Evolutionary conservation across 2,888 invertebrate genomes (phyloP), one percentile per base, ranked within the genome.

Genomic region (Gari tellinella): DNA sequence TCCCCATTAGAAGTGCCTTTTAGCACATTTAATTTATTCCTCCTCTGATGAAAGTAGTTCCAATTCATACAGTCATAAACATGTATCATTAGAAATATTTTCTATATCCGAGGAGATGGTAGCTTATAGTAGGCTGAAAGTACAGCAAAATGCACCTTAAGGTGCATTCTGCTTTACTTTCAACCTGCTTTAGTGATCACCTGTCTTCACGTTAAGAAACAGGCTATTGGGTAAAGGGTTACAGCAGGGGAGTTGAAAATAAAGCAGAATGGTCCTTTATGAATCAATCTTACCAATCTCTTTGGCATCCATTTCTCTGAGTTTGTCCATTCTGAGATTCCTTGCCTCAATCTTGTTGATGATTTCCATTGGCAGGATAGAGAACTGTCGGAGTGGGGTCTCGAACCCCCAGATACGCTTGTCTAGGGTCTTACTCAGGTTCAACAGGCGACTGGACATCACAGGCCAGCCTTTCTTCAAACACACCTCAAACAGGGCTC

Each of bases 401-500:
- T 96, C 95, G 89, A 95, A 95, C 81, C 95, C 95, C 99, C 99
- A 99, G 82, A 96, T 94, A 88, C 97, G 96, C 3, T 95, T 94
- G 90, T 99, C 99, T 77, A 99, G 94, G 95, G 97, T 97, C 93
- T 98, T 97, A 38, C 97, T 95, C 89, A 99, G 94, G 83, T 94
- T 94, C 0, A 99, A 94, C 80, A 99, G 95, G 7, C 97, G 93
- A 0, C 95, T 95, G 0, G 99, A 95, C 94, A 99, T 94, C 79
- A 97, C 94, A 0, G 99, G 96, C 94, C 97, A 97, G 90, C 97
- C 97, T 86, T 96, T 96, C 31, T 96, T 94, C 7, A 99, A 93
- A 0, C 96, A 96, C 76, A 99, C 96, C 89, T 99, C 99, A 92
- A 99, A 99, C 40, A 99, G 92, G 0, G 98, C 98, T 45, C 99